phyloP scores from a whole-genome alignment of 2,113 vertebrate species.

The Prietella phreatophila region DNA sequence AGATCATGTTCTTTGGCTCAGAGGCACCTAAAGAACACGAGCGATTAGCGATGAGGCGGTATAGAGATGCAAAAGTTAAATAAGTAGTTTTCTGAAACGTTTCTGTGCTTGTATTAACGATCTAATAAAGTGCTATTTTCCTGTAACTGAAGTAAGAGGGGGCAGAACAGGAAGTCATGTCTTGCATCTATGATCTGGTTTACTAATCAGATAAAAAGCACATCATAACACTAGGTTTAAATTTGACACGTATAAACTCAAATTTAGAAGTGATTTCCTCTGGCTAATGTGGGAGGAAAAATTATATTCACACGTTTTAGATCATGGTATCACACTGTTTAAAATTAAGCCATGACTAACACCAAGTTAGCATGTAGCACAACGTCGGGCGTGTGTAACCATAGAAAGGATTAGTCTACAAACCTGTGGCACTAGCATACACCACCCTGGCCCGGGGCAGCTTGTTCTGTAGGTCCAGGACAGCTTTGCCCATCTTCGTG shows the following conservation, averaged over 20 bases:
- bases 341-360: neutral
- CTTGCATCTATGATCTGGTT: neutral
- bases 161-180: neutral
- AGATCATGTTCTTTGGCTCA: conserved; percentile 99
- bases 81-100: neutral
- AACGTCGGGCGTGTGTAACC: neutral
- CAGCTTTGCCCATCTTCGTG: conserved; percentile 98
- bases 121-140: neutral
- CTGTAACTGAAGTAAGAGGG: neutral
- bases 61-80: too few relatives aligned
- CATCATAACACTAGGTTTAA: neutral
- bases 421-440: conserved; percentile 98
- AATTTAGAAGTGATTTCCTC: too few relatives aligned
- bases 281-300: neutral
- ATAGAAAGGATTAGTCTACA: conserved; percentile 9
- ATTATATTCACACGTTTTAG: neutral
- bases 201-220: neutral
- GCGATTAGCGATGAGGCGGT: neutral
- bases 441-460: conserved; percentile 91
- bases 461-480: conserved; percentile 94
- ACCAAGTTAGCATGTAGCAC: neutral
- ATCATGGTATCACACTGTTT: neutral
- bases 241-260: neutral
- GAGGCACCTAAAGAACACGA: conserved; percentile 82
- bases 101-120: neutral